Conservation (phyloP, 1,140 invertebrate genomes). For the Dreissena polymorpha region DNA sequence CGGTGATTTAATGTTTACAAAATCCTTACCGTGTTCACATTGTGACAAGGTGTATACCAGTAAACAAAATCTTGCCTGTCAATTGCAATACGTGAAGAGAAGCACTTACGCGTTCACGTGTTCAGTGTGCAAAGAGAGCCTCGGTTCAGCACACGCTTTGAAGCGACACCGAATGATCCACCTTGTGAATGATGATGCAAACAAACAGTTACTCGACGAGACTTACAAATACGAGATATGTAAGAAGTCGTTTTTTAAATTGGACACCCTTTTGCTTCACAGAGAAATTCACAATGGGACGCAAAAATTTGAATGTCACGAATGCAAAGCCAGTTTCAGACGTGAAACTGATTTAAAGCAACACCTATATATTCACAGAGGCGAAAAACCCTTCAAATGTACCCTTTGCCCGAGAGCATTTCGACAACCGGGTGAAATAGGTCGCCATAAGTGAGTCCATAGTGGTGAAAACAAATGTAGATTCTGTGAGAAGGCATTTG, state of each 20-base stretch:
- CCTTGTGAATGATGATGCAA: no score
- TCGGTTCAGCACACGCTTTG: no score
- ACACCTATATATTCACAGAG: not conserved
- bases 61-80: no score
- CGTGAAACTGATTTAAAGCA: not conserved
- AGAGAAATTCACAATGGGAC: not conserved
- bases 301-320: not conserved
- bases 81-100: no score
- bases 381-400: slow-evolving; percentile 1
- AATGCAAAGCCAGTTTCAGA: not conserved
- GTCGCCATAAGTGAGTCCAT: not conserved
- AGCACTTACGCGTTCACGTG: no score
- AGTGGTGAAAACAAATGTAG: not conserved
- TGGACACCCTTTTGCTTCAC: not conserved
- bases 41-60: no score
- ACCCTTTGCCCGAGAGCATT: not conserved
- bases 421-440: not conserved
- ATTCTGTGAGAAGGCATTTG: not conserved
- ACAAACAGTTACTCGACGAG: not conserved
- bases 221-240: not conserved
- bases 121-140: no score
- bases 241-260: not conserved
- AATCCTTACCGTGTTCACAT: no score
- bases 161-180: no score
- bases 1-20: no score